Percentiles rank a stretch among this genome's conserved stretches.
Conservation (phyloP, 2,888 invertebrate genomes). For the Polydrusus cervinus region DNA sequence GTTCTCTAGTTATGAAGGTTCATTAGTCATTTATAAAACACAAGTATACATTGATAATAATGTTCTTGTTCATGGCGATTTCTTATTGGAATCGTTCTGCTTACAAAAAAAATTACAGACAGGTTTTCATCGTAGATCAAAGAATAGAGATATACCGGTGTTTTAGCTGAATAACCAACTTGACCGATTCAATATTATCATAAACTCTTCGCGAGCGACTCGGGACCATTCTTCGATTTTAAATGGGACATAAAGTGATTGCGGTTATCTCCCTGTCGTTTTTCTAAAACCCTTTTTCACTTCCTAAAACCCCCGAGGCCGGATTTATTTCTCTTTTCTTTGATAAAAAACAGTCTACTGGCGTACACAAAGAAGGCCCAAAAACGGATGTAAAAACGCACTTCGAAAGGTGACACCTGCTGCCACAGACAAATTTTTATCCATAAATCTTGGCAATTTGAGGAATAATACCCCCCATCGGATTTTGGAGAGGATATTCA, state of each 20-base stretch:
- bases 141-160: no score
- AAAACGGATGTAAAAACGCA: slow-evolving; percentile 31
- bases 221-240: neutral
- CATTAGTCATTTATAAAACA: no score
- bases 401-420: slow-evolving; percentile 23
- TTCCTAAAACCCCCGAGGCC: neutral
- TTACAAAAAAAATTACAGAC: no score
- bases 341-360: neutral
- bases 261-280: neutral
- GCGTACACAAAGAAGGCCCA: slow-evolving; percentile 24
- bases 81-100: no score
- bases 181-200: no score
- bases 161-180: no score
- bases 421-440: slow-evolving; percentile 17
- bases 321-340: slow-evolving; percentile 27
- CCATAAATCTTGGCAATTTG: slow-evolving; percentile 22
- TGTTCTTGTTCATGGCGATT: no score
- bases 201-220: no score
- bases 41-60: no score
- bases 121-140: no score
- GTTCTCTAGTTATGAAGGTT: no score
- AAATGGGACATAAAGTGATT: neutral
- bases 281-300: slow-evolving; percentile 23
- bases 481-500: neutral
- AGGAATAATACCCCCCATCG: neutral